Conservation (phyloP, 2,797 vertebrate species). For the Propithecus perrieri region DNA sequence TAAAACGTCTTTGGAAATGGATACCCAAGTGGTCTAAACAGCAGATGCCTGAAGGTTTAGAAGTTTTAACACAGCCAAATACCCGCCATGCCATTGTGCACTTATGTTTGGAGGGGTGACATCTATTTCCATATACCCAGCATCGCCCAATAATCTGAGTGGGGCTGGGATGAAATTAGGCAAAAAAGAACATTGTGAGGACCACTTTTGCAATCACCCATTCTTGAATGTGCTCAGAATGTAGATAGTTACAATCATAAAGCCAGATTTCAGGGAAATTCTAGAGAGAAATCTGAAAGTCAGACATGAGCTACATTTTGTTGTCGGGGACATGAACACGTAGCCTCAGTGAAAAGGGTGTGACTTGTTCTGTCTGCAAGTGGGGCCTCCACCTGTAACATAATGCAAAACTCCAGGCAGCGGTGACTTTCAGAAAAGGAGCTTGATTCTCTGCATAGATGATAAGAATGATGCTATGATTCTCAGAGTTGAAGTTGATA, state of each 20-base stretch:
- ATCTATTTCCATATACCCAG: rapidly evolving
- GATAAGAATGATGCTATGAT: rapidly evolving
- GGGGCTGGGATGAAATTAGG: neutral
- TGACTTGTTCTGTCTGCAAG: neutral
- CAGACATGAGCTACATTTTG: neutral
- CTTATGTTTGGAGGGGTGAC: neutral
- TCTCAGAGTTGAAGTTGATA: neutral
- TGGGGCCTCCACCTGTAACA: neutral
- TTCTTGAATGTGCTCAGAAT: neutral
- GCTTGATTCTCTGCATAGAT: neutral
- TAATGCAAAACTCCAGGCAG: neutral
- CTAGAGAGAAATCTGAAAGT: neutral
- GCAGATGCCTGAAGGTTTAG: neutral
- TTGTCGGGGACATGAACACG: neutral
- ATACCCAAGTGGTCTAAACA: neutral
- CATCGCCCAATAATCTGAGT: rapidly evolving
- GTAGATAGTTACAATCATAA: neutral
- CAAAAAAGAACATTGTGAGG: neutral
- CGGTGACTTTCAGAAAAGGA: neutral
- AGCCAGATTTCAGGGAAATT: neutral
- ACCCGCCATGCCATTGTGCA: neutral
- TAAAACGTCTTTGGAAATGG: slow-evolving; percentile 16
- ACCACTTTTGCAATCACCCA: neutral
- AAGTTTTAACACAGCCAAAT: neutral
- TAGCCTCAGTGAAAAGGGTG: neutral